Conservation (phyloP, 2,888 invertebrate species). For the Leistus spinibarbis region DNA sequence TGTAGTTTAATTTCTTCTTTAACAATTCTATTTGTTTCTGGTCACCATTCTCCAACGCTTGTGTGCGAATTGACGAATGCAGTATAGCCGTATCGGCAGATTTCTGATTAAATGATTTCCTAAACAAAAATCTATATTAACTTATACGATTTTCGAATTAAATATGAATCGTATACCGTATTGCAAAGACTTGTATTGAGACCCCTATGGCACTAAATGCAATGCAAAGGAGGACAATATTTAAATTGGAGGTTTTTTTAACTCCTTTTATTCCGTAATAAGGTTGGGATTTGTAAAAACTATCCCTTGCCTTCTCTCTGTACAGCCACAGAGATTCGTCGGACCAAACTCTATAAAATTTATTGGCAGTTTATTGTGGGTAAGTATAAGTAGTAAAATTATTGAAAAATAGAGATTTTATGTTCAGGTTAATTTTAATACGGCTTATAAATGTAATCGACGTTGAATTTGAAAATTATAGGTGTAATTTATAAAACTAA, state of each 20-base stretch:
- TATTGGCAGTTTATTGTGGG: neutral
- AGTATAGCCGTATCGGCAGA: conserved; percentile 61
- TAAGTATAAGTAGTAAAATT: neutral
- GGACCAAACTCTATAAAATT: conserved; percentile 45
- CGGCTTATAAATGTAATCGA: neutral
- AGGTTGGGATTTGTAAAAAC: conserved; percentile 53
- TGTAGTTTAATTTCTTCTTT: conserved; percentile 40
- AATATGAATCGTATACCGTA: conserved; percentile 61
- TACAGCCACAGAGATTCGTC: conserved; percentile 57
- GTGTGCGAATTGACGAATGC: conserved; percentile 60
- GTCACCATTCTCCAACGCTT: conserved; percentile 64
- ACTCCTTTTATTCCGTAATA: conserved; percentile 70
- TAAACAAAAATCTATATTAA: conserved; percentile 47
- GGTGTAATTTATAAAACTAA: too few relatives aligned
- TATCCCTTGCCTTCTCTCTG: conserved; percentile 49
- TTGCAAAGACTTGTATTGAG: conserved; percentile 64
- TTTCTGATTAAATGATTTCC: conserved; percentile 62
- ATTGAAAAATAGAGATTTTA: neutral
- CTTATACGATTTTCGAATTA: neutral
- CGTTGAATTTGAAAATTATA: neutral
- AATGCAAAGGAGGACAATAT: conserved; percentile 64
- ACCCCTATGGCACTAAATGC: conserved; percentile 64
- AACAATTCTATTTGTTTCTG: conserved; percentile 58
- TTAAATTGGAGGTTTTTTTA: conserved; percentile 65
- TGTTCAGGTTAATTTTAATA: neutral